phyloP scores from a whole-genome alignment of 2,113 vertebrate genomes.

The Stomatorhinus ivindoensis region DNA sequence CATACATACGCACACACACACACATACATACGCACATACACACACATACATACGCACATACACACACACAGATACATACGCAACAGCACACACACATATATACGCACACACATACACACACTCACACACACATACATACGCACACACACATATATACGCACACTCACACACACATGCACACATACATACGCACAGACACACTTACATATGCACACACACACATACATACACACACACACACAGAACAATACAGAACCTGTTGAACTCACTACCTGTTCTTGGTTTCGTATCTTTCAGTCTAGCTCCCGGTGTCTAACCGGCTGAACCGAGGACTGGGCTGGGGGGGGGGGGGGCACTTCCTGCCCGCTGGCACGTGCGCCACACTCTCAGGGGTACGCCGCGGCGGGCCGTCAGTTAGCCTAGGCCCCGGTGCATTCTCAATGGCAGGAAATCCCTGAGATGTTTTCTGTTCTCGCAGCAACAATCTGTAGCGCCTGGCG shows the following conservation, averaged over 20 bases:
- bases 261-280: not conserved
- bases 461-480: slow-evolving; percentile 15
- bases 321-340: not conserved
- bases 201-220: not conserved
- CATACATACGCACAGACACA: no score
- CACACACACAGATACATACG: not conserved
- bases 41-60: no score
- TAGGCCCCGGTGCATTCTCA: not conserved
- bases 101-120: no score
- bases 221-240: not conserved
- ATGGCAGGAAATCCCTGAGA: slow-evolving; percentile 27
- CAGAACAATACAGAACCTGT: not conserved
- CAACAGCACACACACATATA: no score
- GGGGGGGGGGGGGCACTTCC: not conserved
- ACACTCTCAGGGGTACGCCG: not conserved
- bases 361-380: not conserved
- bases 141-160: no score
- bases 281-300: not conserved
- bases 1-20: no score
- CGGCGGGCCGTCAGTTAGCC: not conserved
- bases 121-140: not conserved
- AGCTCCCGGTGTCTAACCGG: not conserved
- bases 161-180: no score
- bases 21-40: no score
- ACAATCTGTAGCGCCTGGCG: slow-evolving; percentile 8